A percentile compares a stretch with the other conserved stretches of the same genome.
These are phyloP conservation scores for Bombus superbus DNA, from an alignment of 1,140 invertebrate genomes.

Conservation along the genomic window DNA sequence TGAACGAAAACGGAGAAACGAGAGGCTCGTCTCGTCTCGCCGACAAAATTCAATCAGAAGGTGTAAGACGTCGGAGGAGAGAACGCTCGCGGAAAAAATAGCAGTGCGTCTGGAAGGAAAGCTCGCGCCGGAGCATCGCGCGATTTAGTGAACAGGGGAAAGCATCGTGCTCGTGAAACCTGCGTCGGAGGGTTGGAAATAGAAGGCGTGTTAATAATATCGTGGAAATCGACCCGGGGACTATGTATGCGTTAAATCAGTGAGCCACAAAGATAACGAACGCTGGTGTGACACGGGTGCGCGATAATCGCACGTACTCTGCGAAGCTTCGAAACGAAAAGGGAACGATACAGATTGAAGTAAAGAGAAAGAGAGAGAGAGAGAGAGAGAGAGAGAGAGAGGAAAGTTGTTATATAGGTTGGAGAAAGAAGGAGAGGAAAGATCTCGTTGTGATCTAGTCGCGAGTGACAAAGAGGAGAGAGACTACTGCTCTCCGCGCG, in stretches of 20 bases:
- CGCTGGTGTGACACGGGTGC: conserved; percentile 1
- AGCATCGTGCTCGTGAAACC: background rate
- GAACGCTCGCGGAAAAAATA: background rate
- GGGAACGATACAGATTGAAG: background rate
- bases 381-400: background rate
- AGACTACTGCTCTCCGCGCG: background rate
- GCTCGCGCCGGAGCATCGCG: conserved; percentile 15
- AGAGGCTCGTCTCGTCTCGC: background rate
- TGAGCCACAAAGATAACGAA: conserved; percentile 11
- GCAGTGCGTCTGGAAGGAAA: conserved; percentile 26
- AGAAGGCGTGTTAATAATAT: background rate
- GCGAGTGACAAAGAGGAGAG: conserved; percentile 38
- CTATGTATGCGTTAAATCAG: background rate
- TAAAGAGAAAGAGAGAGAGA: no score
- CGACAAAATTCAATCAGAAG: background rate
- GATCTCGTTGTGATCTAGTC: conserved; percentile 37
- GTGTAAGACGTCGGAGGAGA: background rate
- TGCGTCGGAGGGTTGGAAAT: background rate
- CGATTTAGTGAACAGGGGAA: background rate
- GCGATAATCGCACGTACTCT: background rate
- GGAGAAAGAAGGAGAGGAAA: background rate
- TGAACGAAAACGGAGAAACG: conserved; percentile 1
- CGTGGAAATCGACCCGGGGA: background rate
- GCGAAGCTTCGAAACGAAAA: background rate
- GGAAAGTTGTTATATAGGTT: background rate